Conservation (phyloP, 2,888 invertebrate genomes). For the Platycheirus rosarum region DNA sequence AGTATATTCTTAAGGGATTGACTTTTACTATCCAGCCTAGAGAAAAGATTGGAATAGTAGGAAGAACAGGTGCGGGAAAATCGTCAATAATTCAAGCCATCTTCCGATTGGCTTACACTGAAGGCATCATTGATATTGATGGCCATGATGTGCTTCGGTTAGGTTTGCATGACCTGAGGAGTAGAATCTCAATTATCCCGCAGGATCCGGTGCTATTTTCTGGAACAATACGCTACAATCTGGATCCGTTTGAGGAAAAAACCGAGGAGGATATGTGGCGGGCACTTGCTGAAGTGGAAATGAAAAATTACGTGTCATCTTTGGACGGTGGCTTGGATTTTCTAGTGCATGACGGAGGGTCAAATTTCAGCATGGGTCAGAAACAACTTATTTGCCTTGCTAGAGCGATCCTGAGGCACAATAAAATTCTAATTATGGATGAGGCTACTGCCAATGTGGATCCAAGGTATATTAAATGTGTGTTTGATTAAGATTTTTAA, state of each 20-base stretch:
- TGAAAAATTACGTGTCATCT: constrained; percentile 86
- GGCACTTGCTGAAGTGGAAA: constrained; percentile 87
- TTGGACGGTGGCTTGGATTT: constrained; percentile 84
- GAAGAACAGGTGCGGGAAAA: constrained; percentile 94
- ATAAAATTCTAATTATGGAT: constrained; percentile 90
- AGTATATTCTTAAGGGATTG: constrained; percentile 89
- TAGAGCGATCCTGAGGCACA: constrained; percentile 88
- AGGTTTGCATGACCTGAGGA: constrained; percentile 88
- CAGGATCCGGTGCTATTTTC: constrained; percentile 93
- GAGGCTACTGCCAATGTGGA: constrained; percentile 95
- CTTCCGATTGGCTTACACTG: constrained; percentile 90
- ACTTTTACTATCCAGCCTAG: constrained; percentile 84
- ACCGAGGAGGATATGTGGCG: constrained; percentile 88
- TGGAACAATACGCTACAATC: constrained; percentile 90
- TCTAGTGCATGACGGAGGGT: constrained; percentile 87
- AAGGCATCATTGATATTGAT: constrained; percentile 89
- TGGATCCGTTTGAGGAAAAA: constrained; percentile 90
- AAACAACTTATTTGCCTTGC: constrained; percentile 92
- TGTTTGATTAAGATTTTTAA: background rate
- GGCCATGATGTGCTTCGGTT: constrained; percentile 86
- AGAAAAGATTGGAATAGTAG: constrained; percentile 91
- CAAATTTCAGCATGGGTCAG: constrained; percentile 92
- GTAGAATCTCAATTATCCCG: constrained; percentile 92
- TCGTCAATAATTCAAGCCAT: constrained; percentile 92
- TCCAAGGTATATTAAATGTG: constrained; percentile 84